A percentile compares a stretch with the other conserved stretches of the same genome.
Conservation (phyloP, 2,888 invertebrate species). For the Agrochola lychnidis region DNA sequence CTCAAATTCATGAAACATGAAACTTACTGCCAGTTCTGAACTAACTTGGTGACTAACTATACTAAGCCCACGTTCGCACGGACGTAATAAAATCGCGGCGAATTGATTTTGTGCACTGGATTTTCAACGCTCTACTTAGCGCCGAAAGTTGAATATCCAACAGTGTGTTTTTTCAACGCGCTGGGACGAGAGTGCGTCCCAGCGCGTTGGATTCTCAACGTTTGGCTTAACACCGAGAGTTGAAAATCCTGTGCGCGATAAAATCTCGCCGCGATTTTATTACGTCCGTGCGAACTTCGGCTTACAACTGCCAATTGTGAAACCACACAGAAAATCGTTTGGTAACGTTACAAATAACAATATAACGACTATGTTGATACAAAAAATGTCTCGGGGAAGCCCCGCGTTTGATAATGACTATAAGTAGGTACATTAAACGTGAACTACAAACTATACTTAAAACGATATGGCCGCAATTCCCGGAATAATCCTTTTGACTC, state of each 20-base stretch:
- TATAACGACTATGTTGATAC: neutral
- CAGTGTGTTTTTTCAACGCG: too few species aligned
- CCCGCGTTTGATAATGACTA: constrained; percentile 4
- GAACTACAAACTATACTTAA: neutral
- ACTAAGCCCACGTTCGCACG: too few species aligned
- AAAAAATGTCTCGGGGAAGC: neutral
- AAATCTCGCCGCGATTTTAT: too few species aligned
- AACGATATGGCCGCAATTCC: neutral
- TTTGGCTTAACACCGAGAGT: too few species aligned
- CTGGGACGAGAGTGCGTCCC: too few species aligned
- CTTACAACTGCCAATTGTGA: neutral
- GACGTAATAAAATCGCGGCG: too few species aligned
- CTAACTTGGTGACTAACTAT: neutral
- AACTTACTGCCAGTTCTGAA: neutral
- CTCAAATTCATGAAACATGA: neutral
- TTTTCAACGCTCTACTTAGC: too few species aligned
- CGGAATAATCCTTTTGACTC: neutral
- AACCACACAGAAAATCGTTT: neutral
- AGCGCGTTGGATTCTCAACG: too few species aligned
- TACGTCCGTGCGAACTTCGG: too few species aligned
- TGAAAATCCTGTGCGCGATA: too few species aligned
- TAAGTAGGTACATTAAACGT: neutral
- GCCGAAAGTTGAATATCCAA: too few species aligned
- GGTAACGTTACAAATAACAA: neutral
- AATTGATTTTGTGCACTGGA: too few species aligned